Conservation (phyloP, 2,888 invertebrate genomes). For the Zygogramma bicolorata region DNA sequence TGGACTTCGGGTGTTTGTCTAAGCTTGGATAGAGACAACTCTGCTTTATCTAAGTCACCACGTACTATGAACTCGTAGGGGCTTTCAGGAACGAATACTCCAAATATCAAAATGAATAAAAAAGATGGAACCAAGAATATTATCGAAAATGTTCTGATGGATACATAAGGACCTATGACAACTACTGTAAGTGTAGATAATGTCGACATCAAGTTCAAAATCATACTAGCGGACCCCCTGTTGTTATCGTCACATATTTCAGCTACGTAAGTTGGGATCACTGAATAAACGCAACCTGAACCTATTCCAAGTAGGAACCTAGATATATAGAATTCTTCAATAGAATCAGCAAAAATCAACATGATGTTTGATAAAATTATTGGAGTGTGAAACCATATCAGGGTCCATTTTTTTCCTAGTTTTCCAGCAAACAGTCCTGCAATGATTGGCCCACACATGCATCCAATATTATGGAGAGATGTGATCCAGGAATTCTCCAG, state of each 20-base stretch:
- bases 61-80: constrained; percentile 44
- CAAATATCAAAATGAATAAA: constrained; percentile 46
- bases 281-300: constrained; percentile 77
- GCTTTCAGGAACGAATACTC: constrained; percentile 52
- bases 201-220: constrained; percentile 41
- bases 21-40: constrained; percentile 75
- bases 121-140: constrained; percentile 46
- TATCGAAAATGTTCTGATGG: constrained; percentile 45
- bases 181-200: constrained; percentile 43
- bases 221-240: constrained; percentile 70
- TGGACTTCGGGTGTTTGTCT: constrained; percentile 34
- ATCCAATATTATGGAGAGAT: constrained; percentile 52
- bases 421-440: constrained; percentile 44
- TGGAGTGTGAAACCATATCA: constrained; percentile 74
- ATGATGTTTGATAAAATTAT: constrained; percentile 69
- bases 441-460: constrained; percentile 51
- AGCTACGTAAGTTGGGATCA: constrained; percentile 86
- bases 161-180: constrained; percentile 48
- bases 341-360: constrained; percentile 43
- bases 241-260: constrained; percentile 85
- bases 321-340: constrained; percentile 66
- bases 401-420: constrained; percentile 75
- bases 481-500: constrained; percentile 54
- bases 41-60: constrained; percentile 71
- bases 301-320: constrained; percentile 74